These are phyloP conservation scores for Nanorana parkeri DNA, from an alignment of 2,113 vertebrate genomes.

Conservation along the genomic window DNA sequence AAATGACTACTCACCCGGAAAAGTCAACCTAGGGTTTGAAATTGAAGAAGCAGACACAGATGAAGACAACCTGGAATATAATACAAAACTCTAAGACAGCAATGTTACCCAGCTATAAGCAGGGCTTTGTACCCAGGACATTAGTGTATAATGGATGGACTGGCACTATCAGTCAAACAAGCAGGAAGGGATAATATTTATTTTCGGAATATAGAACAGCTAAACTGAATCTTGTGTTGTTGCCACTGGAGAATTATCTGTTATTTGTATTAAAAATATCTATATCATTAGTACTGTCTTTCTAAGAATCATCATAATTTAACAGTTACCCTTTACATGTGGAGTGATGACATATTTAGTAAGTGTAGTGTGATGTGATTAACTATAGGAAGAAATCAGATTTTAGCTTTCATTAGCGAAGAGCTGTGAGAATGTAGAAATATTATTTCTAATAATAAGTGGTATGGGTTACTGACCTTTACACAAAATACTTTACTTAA, in stretches of 20 bases:
- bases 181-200: background rate
- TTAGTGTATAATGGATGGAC: background rate
- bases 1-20: constrained; percentile 69
- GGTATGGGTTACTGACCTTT: too few species aligned
- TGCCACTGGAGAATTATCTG: background rate
- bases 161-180: background rate
- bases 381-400: too few species aligned
- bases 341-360: too few species aligned
- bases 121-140: background rate
- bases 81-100: constrained; percentile 68
- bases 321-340: too few species aligned
- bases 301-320: too few species aligned
- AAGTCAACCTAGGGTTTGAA: constrained; percentile 59
- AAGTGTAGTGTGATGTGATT: too few species aligned
- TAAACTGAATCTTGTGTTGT: background rate
- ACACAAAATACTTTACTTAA: too few species aligned
- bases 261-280: background rate
- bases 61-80: constrained; percentile 62
- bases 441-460: too few species aligned
- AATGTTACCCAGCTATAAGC: background rate
- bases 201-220: background rate
- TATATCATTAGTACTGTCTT: too few species aligned
- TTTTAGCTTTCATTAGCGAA: too few species aligned
- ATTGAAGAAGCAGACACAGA: constrained; percentile 55
- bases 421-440: too few species aligned